These are phyloP conservation scores for Tautogolabrus adspersus DNA, from an alignment of 2,113 vertebrate species.

Conservation along the genomic window DNA sequence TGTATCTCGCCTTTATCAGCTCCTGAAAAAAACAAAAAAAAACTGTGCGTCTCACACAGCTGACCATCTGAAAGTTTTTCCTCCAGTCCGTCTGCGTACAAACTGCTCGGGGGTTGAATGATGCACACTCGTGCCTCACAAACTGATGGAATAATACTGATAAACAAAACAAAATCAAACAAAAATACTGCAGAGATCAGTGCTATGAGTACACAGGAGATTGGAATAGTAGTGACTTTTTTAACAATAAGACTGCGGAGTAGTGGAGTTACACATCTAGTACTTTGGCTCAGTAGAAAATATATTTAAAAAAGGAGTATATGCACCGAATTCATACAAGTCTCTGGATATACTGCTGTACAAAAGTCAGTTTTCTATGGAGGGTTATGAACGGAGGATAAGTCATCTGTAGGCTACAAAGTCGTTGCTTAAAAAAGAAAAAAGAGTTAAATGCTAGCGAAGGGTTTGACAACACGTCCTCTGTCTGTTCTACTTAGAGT, in stretches of 20 bases:
- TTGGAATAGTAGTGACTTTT: constrained; percentile 69
- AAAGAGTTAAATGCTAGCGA: constrained; percentile 58
- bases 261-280: constrained; percentile 67
- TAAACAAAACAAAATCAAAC: constrained; percentile 51
- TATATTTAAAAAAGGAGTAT: constrained; percentile 70
- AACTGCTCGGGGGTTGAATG: constrained; percentile 16
- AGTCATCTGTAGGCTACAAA: constrained; percentile 39
- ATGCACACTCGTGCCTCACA: constrained; percentile 11
- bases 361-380: constrained; percentile 44
- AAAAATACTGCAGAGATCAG: constrained; percentile 76
- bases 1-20: constrained; percentile 13
- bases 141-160: constrained; percentile 77
- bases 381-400: constrained; percentile 30
- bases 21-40: background rate
- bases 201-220: constrained; percentile 64
- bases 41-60: background rate
- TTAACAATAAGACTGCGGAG: constrained; percentile 69
- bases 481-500: constrained; percentile 18
- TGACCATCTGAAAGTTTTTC: constrained; percentile 3
- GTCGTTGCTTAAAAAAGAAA: constrained; percentile 6
- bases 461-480: constrained; percentile 37
- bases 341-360: constrained; percentile 65
- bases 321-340: constrained; percentile 74
- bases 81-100: constrained; percentile 9
- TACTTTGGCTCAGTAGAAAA: constrained; percentile 84